Evolutionary conservation across 2,113 vertebrate species (phyloP).

Genomic region (Ranitomeya variabilis): DNA sequence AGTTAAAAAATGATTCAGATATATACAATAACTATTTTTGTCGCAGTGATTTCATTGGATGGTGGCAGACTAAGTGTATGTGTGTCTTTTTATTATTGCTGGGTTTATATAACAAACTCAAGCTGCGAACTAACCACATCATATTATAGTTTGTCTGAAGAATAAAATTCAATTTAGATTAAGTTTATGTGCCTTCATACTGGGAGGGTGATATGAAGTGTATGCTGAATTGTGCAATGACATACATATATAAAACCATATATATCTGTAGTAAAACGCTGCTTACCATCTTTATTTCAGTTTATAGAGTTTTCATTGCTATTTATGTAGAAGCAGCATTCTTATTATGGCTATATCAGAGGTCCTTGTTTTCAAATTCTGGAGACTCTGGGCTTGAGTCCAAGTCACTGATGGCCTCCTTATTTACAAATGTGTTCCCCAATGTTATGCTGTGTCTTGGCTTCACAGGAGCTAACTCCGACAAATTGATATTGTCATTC

Average conservation of each 20-base stretch:
- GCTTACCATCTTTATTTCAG: constrained; percentile 56
- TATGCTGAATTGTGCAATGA: constrained; percentile 55
- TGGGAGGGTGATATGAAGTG: constrained; percentile 4
- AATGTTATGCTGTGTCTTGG: constrained; percentile 78
- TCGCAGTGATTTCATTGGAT: background rate
- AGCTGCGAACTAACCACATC: background rate
- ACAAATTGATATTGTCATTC: constrained; percentile 90
- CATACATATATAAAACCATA: constrained; percentile 50
- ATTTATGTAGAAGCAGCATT: constrained; percentile 50
- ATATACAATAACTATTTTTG: background rate
- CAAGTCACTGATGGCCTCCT: constrained; percentile 80
- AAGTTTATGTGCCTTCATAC: background rate
- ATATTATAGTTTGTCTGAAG: background rate
- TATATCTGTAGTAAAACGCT: constrained; percentile 61
- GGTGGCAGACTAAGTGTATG: background rate
- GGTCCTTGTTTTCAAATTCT: constrained; percentile 76
- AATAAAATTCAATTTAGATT: background rate
- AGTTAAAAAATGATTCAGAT: background rate
- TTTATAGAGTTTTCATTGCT: constrained; percentile 52
- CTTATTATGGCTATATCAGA: constrained; percentile 58
- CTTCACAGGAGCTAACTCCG: constrained; percentile 88
- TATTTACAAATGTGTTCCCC: constrained; percentile 87
- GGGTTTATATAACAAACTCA: background rate
- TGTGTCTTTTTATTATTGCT: constrained; percentile 40
- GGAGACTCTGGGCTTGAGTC: constrained; percentile 85